Conservation (phyloP, 2,113 vertebrate genomes). For the Columbina picui region DNA sequence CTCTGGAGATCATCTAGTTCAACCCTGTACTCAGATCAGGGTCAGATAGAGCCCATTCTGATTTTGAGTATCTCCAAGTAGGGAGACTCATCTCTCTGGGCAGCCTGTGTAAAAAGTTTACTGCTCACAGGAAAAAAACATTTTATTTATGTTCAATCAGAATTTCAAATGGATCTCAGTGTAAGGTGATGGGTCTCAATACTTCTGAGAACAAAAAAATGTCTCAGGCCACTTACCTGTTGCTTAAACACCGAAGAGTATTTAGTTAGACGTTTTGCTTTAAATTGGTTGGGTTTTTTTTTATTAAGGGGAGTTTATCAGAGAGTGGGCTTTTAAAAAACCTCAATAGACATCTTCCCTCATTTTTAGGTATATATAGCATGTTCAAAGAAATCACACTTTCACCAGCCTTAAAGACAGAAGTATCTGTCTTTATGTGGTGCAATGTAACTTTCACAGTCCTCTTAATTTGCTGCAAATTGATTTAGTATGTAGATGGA, state of each 20-base stretch:
- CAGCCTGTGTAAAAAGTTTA: not conserved
- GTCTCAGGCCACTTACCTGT: not conserved
- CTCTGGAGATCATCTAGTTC: not conserved
- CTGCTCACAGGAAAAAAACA: not conserved
- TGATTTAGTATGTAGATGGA: not conserved
- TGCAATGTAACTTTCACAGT: not conserved
- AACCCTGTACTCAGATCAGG: not conserved
- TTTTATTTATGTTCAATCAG: not conserved
- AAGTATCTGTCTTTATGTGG: not conserved
- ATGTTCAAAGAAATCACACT: not conserved
- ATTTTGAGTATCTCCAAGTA: not conserved
- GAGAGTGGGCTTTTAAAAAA: not conserved
- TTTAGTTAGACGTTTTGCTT: not conserved
- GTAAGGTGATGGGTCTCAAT: not conserved
- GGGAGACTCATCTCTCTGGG: not conserved
- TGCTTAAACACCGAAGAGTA: not conserved
- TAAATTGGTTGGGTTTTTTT: rapidly evolving
- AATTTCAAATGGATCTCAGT: not conserved
- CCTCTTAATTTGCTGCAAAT: not conserved
- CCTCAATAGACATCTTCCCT: rapidly evolving
- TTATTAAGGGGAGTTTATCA: not conserved
- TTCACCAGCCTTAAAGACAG: not conserved
- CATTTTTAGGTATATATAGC: not conserved
- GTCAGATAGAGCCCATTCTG: not conserved
- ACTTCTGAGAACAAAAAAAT: not conserved